These are phyloP conservation scores for Dasysyrphus tricinctus DNA, from an alignment of 2,888 invertebrate species.

Conservation along the genomic window DNA sequence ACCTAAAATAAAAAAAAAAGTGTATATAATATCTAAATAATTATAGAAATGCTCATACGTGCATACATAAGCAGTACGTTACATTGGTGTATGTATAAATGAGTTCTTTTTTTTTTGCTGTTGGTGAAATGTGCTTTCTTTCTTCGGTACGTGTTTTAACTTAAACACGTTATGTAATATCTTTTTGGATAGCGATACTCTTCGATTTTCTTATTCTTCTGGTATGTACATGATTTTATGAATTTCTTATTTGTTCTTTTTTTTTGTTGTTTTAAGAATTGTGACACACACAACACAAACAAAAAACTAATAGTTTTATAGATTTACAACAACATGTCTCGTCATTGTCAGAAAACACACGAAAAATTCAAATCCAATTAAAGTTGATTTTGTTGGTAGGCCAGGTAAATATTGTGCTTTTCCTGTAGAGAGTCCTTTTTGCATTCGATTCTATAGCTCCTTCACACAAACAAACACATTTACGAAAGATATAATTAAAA, in stretches of 20 bases:
- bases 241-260: constrained; percentile 27
- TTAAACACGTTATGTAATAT: constrained; percentile 75
- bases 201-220: constrained; percentile 63
- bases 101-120: constrained; percentile 39
- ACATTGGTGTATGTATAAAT: constrained; percentile 71
- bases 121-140: constrained; percentile 73
- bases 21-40: constrained; percentile 52
- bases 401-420: constrained; percentile 32
- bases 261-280: constrained; percentile 9
- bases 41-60: constrained; percentile 52
- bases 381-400: constrained; percentile 23
- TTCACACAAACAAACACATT: constrained; percentile 8
- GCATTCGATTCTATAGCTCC: not conserved
- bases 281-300: constrained; percentile 36
- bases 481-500: constrained; percentile 28
- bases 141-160: constrained; percentile 68
- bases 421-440: constrained; percentile 8
- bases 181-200: constrained; percentile 74
- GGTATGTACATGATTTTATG: constrained; percentile 62
- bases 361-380: constrained; percentile 63
- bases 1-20: constrained; percentile 9
- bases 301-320: constrained; percentile 1
- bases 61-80: constrained; percentile 51
- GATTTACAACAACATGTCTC: constrained; percentile 20
- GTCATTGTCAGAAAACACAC: not conserved